Evolutionary conservation across 2,113 vertebrate genomes (phyloP).

Genomic region (Hydrochoerus hydrochaeris): DNA sequence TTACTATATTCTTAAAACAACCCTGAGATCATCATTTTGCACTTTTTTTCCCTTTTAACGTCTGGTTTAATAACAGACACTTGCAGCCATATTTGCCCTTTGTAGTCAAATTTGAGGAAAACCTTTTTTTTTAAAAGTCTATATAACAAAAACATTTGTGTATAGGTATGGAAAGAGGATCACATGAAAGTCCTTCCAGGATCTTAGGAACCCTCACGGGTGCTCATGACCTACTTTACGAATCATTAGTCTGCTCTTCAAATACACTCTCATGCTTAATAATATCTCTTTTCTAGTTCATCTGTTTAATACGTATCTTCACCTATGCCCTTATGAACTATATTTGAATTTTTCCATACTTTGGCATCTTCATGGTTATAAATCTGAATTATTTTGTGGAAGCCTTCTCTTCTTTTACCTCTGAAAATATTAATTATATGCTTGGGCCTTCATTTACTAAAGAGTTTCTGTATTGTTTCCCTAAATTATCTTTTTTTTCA

Average conservation of each 20-base stretch:
- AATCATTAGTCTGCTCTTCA: not conserved
- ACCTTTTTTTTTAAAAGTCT: no score
- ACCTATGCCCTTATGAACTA: not conserved
- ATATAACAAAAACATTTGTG: not conserved
- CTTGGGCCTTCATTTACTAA: accelerated
- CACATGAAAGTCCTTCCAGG: not conserved
- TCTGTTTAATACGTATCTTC: not conserved
- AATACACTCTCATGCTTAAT: not conserved
- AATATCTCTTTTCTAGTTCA: not conserved
- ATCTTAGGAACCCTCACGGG: not conserved
- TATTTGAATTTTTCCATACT: not conserved
- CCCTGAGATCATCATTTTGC: not conserved
- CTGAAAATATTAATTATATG: not conserved
- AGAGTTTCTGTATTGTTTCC: not conserved
- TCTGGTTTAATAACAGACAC: not conserved
- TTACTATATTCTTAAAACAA: not conserved
- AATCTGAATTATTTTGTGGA: not conserved
- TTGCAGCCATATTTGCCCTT: not conserved
- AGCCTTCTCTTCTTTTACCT: not conserved
- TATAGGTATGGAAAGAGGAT: not conserved
- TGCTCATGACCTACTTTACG: not conserved
- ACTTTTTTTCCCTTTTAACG: not conserved
- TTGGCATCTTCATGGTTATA: not conserved
- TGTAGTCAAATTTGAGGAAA: not conserved
- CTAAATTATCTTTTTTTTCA: not conserved